Evolutionary conservation across 2,113 vertebrate species (phyloP).

Genomic region (Nyctibius bracteatus): DNA sequence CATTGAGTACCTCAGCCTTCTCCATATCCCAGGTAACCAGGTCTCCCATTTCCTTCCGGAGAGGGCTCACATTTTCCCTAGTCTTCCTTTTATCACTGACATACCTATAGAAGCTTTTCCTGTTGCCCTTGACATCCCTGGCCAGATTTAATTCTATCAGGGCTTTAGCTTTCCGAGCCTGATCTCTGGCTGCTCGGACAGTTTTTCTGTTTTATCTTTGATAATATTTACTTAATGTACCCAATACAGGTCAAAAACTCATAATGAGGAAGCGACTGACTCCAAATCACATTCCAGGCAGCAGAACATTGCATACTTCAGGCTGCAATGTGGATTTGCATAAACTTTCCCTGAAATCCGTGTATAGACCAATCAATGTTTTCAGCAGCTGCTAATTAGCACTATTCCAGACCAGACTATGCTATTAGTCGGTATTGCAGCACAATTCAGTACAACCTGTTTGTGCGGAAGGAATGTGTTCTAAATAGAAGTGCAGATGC

Average conservation of each 20-base stretch:
- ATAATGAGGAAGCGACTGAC: neutral
- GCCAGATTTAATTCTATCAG: no score
- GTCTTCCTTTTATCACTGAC: no score
- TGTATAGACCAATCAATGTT: neutral
- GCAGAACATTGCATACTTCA: neutral
- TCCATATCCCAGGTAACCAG: no score
- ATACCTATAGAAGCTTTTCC: no score
- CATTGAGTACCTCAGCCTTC: no score
- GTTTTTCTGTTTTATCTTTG: no score
- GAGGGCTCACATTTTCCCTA: no score
- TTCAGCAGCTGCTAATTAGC: conserved; percentile 25
- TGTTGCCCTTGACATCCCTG: no score
- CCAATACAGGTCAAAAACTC: neutral
- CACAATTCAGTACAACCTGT: neutral
- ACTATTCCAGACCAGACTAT: neutral
- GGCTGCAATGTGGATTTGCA: neutral
- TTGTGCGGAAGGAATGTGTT: neutral
- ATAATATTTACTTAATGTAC: neutral
- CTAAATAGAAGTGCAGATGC: neutral
- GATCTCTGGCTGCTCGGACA: no score
- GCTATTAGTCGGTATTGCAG: neutral
- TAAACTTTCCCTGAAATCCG: neutral
- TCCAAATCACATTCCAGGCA: neutral
- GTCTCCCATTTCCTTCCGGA: no score
- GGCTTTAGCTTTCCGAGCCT: no score